Base-by-base conservation (phyloP, 2,113 vertebrate species). In the Greenwoodochromis staneri region DNA sequence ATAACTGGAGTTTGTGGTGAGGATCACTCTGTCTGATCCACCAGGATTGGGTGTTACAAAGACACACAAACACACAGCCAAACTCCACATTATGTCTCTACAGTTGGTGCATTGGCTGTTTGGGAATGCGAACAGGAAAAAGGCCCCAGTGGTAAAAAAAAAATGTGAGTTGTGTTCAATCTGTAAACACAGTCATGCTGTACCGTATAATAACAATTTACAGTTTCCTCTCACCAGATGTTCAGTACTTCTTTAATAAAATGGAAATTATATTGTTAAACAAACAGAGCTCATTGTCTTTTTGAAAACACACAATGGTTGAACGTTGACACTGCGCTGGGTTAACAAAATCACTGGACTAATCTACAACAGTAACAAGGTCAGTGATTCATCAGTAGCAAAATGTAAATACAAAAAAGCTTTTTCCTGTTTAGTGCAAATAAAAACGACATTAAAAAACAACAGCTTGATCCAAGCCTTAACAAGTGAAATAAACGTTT, bases 401-500 rank as follows among this genome's bases (percentile, higher is more conserved):
- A 47, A 47, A 45, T 45, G 69, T 45, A 47, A 76, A 47, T 9
- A 47, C 14, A 14, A 63, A 73, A 66, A 49, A 86, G 80, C 54
- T 57, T 94, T 94, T 63, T 85, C 42, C 55, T 78, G 47, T 81
- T 27, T 40, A 69, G 31, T 13, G 38, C 17, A 21, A 55, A 73
- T 82, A 63, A 83, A 80, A 31, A 8, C 42, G 13, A 63, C 63
- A 92, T 92, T 91, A 81, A 47, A 24, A 89, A 83, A 88, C 73
- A 51, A 97, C 94, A 96, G 97, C 96, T 97, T 97, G 94, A 97
- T 97, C 95, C 96, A 96, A 97, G 95, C 95, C 51, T 94, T 96
- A 96, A 97, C 96, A 96, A 97, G 94, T 95, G 95, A 97, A 97
- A 97, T 96, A 97, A 97, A 97, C 96, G 96, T 97, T 97, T 95